Percentiles rank a stretch among this genome's conserved stretches.
These are phyloP conservation scores for Erebia ligea DNA, from an alignment of 2,888 invertebrate genomes.

Conservation along the genomic window DNA sequence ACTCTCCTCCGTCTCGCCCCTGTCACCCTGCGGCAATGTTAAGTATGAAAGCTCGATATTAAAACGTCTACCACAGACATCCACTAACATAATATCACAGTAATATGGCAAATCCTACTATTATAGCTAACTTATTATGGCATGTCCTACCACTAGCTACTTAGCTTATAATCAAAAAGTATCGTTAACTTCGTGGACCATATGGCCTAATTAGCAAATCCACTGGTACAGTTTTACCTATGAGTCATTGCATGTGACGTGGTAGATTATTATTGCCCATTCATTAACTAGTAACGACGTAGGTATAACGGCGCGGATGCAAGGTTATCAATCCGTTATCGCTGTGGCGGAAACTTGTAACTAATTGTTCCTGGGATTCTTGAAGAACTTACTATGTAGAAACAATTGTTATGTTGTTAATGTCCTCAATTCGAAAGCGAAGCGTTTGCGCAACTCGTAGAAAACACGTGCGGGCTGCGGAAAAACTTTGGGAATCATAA, in stretches of 20 bases:
- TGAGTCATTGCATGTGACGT: constrained; percentile 51
- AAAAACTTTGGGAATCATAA: too few species aligned
- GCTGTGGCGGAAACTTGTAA: constrained; percentile 57
- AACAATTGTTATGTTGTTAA: constrained; percentile 16
- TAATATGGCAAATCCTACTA: too few species aligned
- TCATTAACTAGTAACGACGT: constrained; percentile 35
- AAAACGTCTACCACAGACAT: too few species aligned
- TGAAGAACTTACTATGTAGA: constrained; percentile 25
- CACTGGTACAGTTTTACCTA: constrained; percentile 26
- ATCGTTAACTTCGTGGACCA: too few species aligned
- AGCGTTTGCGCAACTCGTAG: background rate
- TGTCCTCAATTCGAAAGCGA: constrained; percentile 12
- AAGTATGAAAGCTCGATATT: too few species aligned
- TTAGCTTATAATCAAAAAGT: too few species aligned
- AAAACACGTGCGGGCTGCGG: background rate
- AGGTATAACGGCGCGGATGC: constrained; percentile 57
- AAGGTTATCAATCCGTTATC: constrained; percentile 70
- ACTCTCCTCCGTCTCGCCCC: too few species aligned
- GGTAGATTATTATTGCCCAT: constrained; percentile 9
- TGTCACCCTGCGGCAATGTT: too few species aligned
- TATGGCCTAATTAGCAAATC: constrained; percentile 1
- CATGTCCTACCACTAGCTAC: too few species aligned
- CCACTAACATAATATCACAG: too few species aligned
- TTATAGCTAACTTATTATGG: too few species aligned
- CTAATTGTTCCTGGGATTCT: constrained; percentile 38